Conservation (phyloP, 2,113 vertebrate genomes). For the Entomyzon cyanotis region DNA sequence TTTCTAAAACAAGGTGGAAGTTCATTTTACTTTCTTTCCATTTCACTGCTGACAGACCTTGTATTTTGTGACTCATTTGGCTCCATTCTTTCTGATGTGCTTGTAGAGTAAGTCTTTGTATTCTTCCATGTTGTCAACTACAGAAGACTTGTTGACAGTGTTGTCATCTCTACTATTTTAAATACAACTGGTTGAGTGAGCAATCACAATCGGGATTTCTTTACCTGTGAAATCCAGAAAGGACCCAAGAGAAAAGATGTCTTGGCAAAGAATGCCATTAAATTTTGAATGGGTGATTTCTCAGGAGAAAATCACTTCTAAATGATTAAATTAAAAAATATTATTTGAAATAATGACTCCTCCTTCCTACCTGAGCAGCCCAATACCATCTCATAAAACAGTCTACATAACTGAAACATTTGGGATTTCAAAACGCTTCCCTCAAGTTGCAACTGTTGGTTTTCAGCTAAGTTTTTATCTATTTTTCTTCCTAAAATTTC, state of each 20-base stretch:
- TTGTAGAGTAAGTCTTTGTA: constrained; percentile 27
- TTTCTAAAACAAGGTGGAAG: constrained; percentile 15
- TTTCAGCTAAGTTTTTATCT: constrained; percentile 9
- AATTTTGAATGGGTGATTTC: neutral
- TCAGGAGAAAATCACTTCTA: neutral
- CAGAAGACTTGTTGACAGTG: neutral
- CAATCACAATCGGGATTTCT: neutral
- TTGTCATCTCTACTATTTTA: constrained; percentile 12
- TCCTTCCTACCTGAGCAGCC: neutral
- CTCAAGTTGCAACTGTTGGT: constrained; percentile 3
- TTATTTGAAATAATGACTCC: neutral
- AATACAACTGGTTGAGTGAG: neutral
- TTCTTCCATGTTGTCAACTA: neutral
- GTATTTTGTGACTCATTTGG: constrained; percentile 43
- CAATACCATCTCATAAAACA: neutral
- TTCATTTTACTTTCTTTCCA: constrained; percentile 41
- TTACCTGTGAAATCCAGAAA: neutral
- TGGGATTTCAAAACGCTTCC: neutral
- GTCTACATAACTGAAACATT: neutral
- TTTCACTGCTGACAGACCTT: constrained; percentile 5
- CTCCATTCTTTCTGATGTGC: constrained; percentile 3
- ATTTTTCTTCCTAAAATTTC: constrained; percentile 13
- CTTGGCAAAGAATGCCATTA: neutral
- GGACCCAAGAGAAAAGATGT: neutral
- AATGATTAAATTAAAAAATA: neutral